Percentiles rank a stretch among this genome's conserved stretches.
phyloP scores from a whole-genome alignment of 2,113 vertebrate genomes.

The Chamaetylas fuelleborni region DNA sequence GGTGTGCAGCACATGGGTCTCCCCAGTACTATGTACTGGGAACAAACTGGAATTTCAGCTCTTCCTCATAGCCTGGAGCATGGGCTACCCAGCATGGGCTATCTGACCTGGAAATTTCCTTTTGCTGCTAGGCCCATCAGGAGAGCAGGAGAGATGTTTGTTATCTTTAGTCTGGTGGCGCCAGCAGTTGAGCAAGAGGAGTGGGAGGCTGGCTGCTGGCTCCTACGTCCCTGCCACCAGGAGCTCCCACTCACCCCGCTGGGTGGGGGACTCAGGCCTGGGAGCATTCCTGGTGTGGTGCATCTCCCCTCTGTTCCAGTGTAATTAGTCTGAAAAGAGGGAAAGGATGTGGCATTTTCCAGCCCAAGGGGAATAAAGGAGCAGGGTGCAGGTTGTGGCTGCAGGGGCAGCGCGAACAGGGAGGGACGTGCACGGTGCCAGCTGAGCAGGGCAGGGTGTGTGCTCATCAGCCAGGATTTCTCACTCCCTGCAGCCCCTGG shows the following conservation, averaged over 20 bases:
- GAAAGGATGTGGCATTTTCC: background rate
- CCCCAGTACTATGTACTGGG: background rate
- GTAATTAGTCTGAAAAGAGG: background rate
- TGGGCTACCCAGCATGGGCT: background rate
- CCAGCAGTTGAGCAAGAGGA: slow-evolving; percentile 23
- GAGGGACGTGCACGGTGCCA: background rate
- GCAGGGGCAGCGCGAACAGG: background rate
- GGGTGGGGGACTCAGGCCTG: background rate
- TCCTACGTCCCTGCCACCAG: background rate
- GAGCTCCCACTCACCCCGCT: background rate
- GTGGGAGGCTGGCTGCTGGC: background rate
- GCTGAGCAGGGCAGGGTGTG: background rate
- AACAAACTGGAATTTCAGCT: background rate
- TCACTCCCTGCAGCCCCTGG: background rate
- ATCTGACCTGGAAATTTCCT: background rate
- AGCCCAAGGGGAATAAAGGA: background rate
- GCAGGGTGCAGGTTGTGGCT: background rate
- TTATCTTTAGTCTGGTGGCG: background rate
- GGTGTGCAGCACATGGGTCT: background rate
- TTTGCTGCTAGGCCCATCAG: background rate
- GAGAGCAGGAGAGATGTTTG: background rate
- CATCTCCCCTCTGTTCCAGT: background rate
- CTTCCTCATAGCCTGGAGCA: background rate
- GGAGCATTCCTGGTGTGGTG: background rate
- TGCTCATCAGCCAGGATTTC: background rate